These are phyloP conservation scores for Petrolisthes manimaculis DNA, from an alignment of 2,888 invertebrate species.

Conservation along the genomic window DNA sequence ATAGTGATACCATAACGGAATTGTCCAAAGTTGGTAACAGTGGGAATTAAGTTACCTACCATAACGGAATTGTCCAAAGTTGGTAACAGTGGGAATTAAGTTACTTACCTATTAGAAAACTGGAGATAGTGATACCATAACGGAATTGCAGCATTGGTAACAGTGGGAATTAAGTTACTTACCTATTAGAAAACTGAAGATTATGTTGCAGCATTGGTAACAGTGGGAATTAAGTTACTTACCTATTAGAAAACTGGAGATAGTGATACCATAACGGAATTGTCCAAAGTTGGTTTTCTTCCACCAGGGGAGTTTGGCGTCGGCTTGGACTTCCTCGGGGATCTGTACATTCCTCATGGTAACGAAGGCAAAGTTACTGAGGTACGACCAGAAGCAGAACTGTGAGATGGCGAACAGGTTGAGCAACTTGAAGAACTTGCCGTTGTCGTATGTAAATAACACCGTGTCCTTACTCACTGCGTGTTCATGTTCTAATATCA, in stretches of 20 bases:
- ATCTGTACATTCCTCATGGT: slow-evolving; percentile 78
- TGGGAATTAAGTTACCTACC: too few relatives aligned
- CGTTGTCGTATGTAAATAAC: slow-evolving; percentile 82
- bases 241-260: slow-evolving; percentile 78
- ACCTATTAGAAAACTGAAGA: too few relatives aligned
- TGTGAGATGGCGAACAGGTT: slow-evolving; percentile 82
- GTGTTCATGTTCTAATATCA: neutral
- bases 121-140: too few relatives aligned
- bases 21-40: too few relatives aligned
- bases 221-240: slow-evolving; percentile 68
- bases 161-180: too few relatives aligned
- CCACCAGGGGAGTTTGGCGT: slow-evolving; percentile 76
- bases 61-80: too few relatives aligned
- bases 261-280: slow-evolving; percentile 78
- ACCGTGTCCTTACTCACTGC: slow-evolving; percentile 80
- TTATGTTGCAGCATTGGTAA: too few relatives aligned
- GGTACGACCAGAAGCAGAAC: slow-evolving; percentile 83
- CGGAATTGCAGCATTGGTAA: too few relatives aligned
- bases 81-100: too few relatives aligned
- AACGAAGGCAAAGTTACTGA: slow-evolving; percentile 78
- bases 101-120: too few relatives aligned
- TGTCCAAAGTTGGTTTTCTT: slow-evolving; percentile 81
- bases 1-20: too few relatives aligned
- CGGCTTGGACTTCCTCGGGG: slow-evolving; percentile 27
- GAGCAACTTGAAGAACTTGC: slow-evolving; percentile 77